Evolutionary conservation across 2,797 vertebrate genomes (phyloP), one percentile per base, ranked within the genome.

Genomic region (Karalla daura): DNA sequence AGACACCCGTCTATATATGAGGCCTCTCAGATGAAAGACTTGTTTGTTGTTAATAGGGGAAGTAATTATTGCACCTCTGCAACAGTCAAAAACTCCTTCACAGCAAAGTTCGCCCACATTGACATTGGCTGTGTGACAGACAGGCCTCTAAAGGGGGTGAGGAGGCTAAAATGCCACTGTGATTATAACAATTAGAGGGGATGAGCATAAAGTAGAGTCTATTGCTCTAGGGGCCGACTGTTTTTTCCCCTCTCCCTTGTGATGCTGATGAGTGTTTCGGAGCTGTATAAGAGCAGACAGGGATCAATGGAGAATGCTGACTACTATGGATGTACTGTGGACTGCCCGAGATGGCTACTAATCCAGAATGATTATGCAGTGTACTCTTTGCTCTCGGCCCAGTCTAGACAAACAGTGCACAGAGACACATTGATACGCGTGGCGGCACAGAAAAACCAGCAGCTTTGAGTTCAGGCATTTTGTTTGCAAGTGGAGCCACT

Each of bases 261-360:
- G 88, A 90, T 87, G 82, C 72, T 73, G 80, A 81, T 85, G 80
- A 87, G 83, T 80, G 81, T 76, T 73, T 88, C 78, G 9, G 55
- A 60, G 56, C 70, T 84, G 75, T 77, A 70, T 76, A 78, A 72
- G 78, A 81, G 76, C 80, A 82, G 87, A 85, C 83, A 56, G 75
- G 69, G 81, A 91, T 91, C 87, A 87, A 87, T 89, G 84, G 75
- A 73, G 80, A 86, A 80, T 72, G 90, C 88, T 90, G 91, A 90
- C 85, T 83, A 87, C 72, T 63, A 67, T 77, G 75, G 70, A 84
- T 78, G 74, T 75, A 72, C 79, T 87, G 53, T 69, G 76, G 71
- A 78, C 72, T 78, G 77, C 54, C 59, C 63, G 72, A 84, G 82
- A 87, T 85, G 74, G 83, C 77, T 77, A 51, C 88, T 88, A 88